Conservation (phyloP, 1,140 invertebrate species). For the Nasonia vitripennis region DNA sequence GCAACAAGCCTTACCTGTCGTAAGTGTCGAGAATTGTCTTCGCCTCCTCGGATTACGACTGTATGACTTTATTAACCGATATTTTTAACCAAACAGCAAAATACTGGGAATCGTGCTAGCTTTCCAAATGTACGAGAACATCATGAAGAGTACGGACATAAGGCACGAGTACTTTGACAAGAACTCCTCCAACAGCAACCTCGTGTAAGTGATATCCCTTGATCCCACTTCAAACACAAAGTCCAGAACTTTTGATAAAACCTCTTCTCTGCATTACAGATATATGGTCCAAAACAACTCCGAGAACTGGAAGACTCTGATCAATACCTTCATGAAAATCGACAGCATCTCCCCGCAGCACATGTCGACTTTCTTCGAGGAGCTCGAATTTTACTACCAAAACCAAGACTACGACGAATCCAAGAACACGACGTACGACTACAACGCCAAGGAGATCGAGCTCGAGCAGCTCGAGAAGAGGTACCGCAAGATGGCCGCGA, state of each 20-base stretch:
- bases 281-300: slow-evolving; percentile 61
- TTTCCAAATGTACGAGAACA: slow-evolving; percentile 72
- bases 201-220: not conserved
- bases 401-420: slow-evolving; percentile 57
- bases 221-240: not conserved
- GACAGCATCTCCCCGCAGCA: slow-evolving; percentile 55
- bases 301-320: slow-evolving; percentile 58
- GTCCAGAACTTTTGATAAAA: not conserved
- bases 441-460: slow-evolving; percentile 55
- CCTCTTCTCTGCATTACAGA: slow-evolving; percentile 50
- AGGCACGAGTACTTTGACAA: slow-evolving; percentile 56
- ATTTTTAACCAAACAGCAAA: slow-evolving; percentile 64
- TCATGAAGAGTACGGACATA: slow-evolving; percentile 64
- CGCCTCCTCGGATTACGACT: not conserved
- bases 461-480: slow-evolving; percentile 57
- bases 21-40: slow-evolving; percentile 61
- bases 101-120: slow-evolving; percentile 71
- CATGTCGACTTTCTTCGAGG: slow-evolving; percentile 61
- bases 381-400: slow-evolving; percentile 63
- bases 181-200: slow-evolving; percentile 42
- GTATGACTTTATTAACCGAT: not conserved
- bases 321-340: slow-evolving; percentile 60
- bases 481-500: slow-evolving; percentile 54
- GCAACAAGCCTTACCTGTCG: slow-evolving; percentile 78
- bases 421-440: slow-evolving; percentile 43